Evolutionary conservation across 2,113 vertebrate species (phyloP).

Genomic region (Perognathus longimembris): DNA sequence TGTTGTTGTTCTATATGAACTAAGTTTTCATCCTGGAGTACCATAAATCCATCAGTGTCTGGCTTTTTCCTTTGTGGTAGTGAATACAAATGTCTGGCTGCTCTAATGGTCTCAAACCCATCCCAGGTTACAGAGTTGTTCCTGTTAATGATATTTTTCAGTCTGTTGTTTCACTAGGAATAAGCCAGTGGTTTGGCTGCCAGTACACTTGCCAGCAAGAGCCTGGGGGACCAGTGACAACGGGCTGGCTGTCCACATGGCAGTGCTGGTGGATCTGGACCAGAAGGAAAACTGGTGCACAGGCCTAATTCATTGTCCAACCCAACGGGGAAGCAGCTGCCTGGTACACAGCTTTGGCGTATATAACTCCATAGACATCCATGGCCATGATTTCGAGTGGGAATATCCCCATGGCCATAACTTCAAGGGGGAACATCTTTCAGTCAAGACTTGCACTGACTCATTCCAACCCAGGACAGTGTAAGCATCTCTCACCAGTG

Average conservation of each 20-base stretch:
- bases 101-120: constrained; percentile 48
- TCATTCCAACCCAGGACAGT: neutral
- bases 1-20: neutral
- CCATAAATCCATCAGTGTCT: constrained; percentile 12
- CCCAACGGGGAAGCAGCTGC: neutral
- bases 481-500: too few relatives aligned
- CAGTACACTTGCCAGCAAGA: constrained; percentile 13
- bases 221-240: neutral
- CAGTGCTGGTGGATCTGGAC: neutral
- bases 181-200: neutral
- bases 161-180: constrained; percentile 54
- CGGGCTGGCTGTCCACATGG: neutral
- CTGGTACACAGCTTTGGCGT: accelerated
- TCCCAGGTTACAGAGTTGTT: constrained; percentile 26
- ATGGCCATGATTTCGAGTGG: neutral
- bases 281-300: neutral
- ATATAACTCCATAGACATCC: neutral
- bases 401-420: too few relatives aligned
- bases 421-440: neutral
- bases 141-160: constrained; percentile 29
- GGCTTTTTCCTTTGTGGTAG: constrained; percentile 17
- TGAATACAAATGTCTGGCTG: neutral
- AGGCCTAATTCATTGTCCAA: neutral
- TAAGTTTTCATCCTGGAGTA: neutral
- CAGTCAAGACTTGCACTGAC: neutral